These are phyloP conservation scores for Petrocephalus schoutedeni DNA, from an alignment of 2,797 vertebrate species.

Conservation along the genomic window DNA sequence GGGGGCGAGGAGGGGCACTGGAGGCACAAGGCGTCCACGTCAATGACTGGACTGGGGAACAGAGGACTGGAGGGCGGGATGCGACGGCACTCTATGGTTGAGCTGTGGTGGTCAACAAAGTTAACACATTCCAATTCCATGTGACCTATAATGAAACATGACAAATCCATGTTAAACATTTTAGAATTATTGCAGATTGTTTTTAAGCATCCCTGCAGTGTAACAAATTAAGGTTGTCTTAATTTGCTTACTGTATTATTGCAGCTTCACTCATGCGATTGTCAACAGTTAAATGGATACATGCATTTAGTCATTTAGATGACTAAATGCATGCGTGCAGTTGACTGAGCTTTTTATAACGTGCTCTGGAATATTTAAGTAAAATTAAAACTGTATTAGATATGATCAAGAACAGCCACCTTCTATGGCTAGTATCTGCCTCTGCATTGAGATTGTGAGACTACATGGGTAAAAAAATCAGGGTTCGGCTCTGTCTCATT, in stretches of 20 bases:
- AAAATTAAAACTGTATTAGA: neutral
- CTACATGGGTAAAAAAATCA: neutral
- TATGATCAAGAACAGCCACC: neutral
- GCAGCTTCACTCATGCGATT: neutral
- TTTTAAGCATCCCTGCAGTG: neutral
- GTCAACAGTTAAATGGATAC: neutral
- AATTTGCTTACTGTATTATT: neutral
- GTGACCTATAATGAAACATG: neutral
- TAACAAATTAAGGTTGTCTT: neutral
- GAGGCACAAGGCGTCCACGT: too few relatives aligned
- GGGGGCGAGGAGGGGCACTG: too few relatives aligned
- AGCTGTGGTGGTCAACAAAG: neutral
- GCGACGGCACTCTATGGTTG: neutral
- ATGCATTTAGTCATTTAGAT: neutral
- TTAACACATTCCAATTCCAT: neutral
- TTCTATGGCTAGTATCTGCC: neutral
- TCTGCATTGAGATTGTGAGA: slow-evolving; percentile 17
- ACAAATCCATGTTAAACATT: neutral
- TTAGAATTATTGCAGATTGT: neutral
- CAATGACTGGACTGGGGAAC: too few relatives aligned
- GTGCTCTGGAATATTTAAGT: neutral
- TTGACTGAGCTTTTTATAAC: neutral
- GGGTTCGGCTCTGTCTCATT: slow-evolving; percentile 5
- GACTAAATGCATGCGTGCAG: neutral
- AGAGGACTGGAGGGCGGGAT: too few relatives aligned